Evolutionary conservation across 2,797 vertebrate genomes (phyloP).

Genomic region (Smutsia gigantea): DNA sequence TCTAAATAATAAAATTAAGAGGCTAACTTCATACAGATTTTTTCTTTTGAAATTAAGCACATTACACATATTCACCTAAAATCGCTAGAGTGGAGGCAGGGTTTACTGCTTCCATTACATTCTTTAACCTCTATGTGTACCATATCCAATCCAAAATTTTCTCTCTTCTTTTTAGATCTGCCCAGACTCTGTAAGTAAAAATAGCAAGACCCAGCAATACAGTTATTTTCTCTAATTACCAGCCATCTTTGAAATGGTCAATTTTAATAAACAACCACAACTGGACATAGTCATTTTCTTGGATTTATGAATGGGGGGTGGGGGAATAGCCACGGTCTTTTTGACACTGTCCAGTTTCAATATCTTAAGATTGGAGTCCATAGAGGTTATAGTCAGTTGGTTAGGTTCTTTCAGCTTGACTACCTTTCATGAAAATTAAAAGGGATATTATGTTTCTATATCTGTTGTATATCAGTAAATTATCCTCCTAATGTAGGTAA

Average conservation of each 20-base stretch:
- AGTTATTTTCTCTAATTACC: neutral
- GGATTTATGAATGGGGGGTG: neutral
- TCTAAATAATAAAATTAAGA: constrained; percentile 49
- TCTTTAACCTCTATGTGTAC: neutral
- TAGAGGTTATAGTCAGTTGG: neutral
- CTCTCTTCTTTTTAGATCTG: neutral
- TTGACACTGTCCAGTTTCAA: neutral
- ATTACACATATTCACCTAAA: neutral
- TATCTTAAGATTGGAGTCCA: neutral
- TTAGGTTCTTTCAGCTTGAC: neutral
- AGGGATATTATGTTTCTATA: neutral
- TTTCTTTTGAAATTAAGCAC: neutral
- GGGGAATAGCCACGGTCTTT: neutral
- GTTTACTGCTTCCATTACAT: neutral
- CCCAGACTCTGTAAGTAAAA: neutral
- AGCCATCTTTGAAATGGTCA: neutral
- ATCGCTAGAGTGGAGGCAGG: neutral
- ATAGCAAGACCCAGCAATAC: neutral
- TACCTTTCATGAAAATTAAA: constrained; percentile 43
- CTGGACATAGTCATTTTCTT: neutral
- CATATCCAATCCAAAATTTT: neutral
- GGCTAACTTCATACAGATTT: neutral
- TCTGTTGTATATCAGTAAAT: neutral
- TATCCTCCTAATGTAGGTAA: neutral
- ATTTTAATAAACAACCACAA: neutral